A percentile compares a stretch with the other conserved stretches of the same genome.
Evolutionary conservation across 2,888 invertebrate genomes (phyloP).

Genomic region (Drosophila birchii): DNA sequence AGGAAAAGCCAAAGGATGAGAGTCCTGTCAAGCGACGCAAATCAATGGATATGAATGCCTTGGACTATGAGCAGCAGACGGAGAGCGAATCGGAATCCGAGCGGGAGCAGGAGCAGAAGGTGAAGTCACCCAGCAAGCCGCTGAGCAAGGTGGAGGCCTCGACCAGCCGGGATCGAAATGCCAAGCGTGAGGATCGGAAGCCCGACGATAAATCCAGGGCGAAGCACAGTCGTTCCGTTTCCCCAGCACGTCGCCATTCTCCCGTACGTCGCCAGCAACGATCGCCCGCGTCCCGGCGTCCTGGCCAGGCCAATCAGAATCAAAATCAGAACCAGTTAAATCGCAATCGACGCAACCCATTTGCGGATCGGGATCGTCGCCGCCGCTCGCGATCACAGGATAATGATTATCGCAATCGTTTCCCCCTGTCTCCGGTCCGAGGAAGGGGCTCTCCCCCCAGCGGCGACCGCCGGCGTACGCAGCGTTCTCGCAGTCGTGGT

Average conservation of each 20-base stretch:
- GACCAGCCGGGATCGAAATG: conserved; percentile 39
- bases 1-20: conserved; percentile 63
- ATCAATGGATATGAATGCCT: conserved; percentile 89
- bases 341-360: conserved; percentile 79
- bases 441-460: conserved; percentile 71
- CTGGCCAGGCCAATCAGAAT: conserved; percentile 4
- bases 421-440: conserved; percentile 80
- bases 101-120: conserved; percentile 58
- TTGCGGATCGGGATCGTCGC: conserved; percentile 79
- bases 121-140: conserved; percentile 31
- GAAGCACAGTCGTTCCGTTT: conserved; percentile 62
- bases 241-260: conserved; percentile 63
- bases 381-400: conserved; percentile 80
- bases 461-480: conserved; percentile 67
- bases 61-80: conserved; percentile 88
- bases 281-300: conserved; percentile 74
- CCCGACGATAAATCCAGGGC: conserved; percentile 47
- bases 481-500: conserved; percentile 65
- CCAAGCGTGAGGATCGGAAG: conserved; percentile 56
- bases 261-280: conserved; percentile 77
- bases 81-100: conserved; percentile 86
- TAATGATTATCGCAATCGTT: conserved; percentile 81
- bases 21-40: conserved; percentile 75
- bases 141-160: conserved; percentile 11
- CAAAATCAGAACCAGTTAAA: conserved; percentile 44